Conservation (phyloP, 2,888 invertebrate species). For the Thymelicus sylvestris region DNA sequence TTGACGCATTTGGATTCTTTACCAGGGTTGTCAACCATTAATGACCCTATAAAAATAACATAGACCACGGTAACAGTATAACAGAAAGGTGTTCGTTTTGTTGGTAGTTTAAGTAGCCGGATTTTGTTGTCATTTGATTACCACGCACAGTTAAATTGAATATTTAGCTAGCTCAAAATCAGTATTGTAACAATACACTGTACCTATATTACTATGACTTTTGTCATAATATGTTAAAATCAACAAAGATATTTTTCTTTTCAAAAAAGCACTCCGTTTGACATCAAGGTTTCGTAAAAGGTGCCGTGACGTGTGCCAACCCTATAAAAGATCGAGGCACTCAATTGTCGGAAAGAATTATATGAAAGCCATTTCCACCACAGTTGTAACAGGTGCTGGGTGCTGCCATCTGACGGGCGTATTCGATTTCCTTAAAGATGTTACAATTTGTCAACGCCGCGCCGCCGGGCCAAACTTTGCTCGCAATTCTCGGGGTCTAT, state of each 20-base stretch:
- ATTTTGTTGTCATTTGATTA: too few species aligned
- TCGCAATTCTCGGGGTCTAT: conserved; percentile 15
- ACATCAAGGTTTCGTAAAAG: not conserved
- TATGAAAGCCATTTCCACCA: conserved; percentile 34
- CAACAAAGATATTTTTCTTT: not conserved
- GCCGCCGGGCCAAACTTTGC: conserved; percentile 5
- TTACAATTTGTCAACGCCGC: conserved; percentile 30
- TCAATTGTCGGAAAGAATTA: conserved; percentile 32
- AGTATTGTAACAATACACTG: too few species aligned
- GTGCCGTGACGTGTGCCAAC: conserved; percentile 2
- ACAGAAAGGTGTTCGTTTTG: too few species aligned
- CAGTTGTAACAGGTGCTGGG: conserved; percentile 34
- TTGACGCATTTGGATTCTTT: conserved; percentile 29
- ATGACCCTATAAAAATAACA: too few species aligned
- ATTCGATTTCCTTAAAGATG: conserved; percentile 33
- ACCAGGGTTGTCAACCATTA: conserved; percentile 8
- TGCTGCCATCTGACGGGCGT: conserved; percentile 29
- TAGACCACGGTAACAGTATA: too few species aligned
- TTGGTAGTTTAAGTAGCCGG: too few species aligned
- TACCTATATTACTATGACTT: too few species aligned
- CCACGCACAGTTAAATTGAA: too few species aligned
- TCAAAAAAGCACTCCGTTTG: conserved; percentile 1
- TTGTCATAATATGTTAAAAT: too few species aligned
- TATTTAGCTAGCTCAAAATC: too few species aligned
- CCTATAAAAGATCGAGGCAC: conserved; percentile 18